Base-by-base conservation (phyloP, 2,113 vertebrate genomes). In the Sinocyclocheilus rhinocerous region DNA sequence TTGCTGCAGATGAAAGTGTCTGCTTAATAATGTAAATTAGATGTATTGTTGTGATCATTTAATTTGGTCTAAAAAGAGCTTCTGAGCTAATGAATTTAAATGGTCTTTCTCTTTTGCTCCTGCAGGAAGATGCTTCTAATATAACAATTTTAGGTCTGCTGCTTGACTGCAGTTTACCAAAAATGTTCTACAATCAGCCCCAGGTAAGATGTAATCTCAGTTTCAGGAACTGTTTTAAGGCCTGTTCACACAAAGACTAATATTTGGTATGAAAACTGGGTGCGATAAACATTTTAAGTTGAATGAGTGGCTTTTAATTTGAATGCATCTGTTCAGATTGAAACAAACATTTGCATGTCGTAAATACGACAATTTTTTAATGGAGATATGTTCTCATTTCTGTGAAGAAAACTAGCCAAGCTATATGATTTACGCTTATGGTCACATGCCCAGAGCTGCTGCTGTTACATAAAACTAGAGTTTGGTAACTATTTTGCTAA, bases 161-260 rank as follows among this genome's bases (percentile, higher is more conserved):
- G 77, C 95, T 99, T 91, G 96, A 98, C 91, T 97, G 96, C 95
- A 96, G 94, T 94, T 94, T 98, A 90, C 95, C 96, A 84, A 96
- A 96, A 78, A 93, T 93, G 70, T 91, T 95, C 24, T 94, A 95
- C 83, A 96, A 93, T 89, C 94, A 91, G 84, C 91, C 94, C 90
- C 96, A 97, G 96, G 97, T 99, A 96, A 39, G 50, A 55, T 57
- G 50, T 22, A 36, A 59, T 59, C 7, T 3, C 29, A 22, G 9
- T 72, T 72, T 72, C 33, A 42, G 69, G 36, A 9, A 42, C 4
- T 72, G 4, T 22, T 39, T 72, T 42, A 72, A 72, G 4, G 69
- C 69, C 69, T 72, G 61, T 26, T 63, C n/a, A 13, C 61, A 63
- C n/a, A 24, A 63, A 36, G 65, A 16, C 57, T 59, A 22, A n/a